Conservation (phyloP, 2,888 invertebrate species). For the Hofmannophila pseudospretella region DNA sequence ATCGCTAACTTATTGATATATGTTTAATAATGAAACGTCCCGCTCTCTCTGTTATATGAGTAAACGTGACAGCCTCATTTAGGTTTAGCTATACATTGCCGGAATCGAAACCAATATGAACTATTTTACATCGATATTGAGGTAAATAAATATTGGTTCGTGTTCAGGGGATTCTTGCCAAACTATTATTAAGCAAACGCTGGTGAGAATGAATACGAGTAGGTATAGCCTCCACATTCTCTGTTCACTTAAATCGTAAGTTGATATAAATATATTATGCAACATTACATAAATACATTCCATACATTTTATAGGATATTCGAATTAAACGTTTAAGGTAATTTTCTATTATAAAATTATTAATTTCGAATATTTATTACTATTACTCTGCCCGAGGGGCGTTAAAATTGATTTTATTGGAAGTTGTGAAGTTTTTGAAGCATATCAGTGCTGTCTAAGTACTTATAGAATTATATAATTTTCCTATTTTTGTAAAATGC, state of each 20-base stretch:
- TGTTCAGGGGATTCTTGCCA: no score
- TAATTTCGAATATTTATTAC: slow-evolving; percentile 17
- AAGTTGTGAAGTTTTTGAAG: slow-evolving; percentile 58
- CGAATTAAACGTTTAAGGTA: slow-evolving; percentile 1
- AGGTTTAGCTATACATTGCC: no score
- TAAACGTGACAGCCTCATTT: no score
- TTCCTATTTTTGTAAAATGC: slow-evolving; percentile 41
- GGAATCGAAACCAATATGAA: no score
- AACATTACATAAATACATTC: slow-evolving; percentile 13
- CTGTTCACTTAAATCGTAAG: slow-evolving; percentile 16
- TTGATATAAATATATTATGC: not conserved
- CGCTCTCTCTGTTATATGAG: no score
- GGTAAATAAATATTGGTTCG: no score
- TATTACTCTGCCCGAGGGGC: slow-evolving; percentile 35
- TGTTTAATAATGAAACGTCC: no score
- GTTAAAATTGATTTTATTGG: slow-evolving; percentile 46
- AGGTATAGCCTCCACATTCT: no score
- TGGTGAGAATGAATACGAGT: no score
- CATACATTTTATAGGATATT: not conserved
- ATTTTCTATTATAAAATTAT: slow-evolving; percentile 23
- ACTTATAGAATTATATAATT: slow-evolving; percentile 37
- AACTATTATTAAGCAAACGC: no score
- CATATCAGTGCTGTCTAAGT: slow-evolving; percentile 58
- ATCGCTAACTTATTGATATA: no score
- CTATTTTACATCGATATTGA: no score